These are phyloP conservation scores for Andinoacara biseriatus DNA, from an alignment of 2,113 vertebrate species.

Conservation along the genomic window DNA sequence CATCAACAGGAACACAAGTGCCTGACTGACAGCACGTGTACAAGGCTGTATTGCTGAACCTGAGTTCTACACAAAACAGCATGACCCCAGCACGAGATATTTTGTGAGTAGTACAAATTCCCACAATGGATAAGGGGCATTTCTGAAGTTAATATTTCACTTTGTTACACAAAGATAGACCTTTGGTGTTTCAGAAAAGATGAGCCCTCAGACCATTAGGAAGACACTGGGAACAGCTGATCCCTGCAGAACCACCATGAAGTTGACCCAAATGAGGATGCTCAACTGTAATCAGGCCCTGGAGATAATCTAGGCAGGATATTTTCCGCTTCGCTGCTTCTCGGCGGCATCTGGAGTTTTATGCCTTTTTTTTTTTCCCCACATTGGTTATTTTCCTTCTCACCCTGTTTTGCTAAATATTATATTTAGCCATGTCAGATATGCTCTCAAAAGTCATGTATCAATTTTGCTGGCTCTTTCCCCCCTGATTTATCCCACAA, in stretches of 20 bases:
- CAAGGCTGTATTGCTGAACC: slow-evolving; percentile 4
- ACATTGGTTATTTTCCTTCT: slow-evolving; percentile 41
- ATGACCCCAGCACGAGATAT: not conserved
- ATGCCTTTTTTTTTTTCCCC: slow-evolving; percentile 24
- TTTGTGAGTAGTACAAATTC: not conserved
- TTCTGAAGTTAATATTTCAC: slow-evolving; percentile 30
- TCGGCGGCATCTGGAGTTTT: slow-evolving; percentile 62
- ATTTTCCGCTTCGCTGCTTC: slow-evolving; percentile 63
- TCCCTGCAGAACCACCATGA: slow-evolving; percentile 51
- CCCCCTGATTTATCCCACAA: not conserved
- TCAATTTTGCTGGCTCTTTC: slow-evolving; percentile 24
- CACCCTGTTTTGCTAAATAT: slow-evolving; percentile 33
- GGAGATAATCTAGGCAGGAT: slow-evolving; percentile 67
- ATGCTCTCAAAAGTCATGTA: slow-evolving; percentile 31
- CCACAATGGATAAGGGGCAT: slow-evolving; percentile 15
- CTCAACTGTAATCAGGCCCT: slow-evolving; percentile 66
- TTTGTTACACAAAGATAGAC: slow-evolving; percentile 6
- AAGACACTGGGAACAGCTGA: slow-evolving; percentile 41
- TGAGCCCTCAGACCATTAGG: slow-evolving; percentile 42
- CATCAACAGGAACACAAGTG: slow-evolving; percentile 4
- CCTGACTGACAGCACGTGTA: slow-evolving; percentile 4
- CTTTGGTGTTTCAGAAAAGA: slow-evolving; percentile 29
- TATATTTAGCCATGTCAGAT: slow-evolving; percentile 34
- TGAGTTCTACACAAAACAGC: not conserved
- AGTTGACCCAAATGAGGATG: slow-evolving; percentile 63